Evolutionary conservation across 2,888 invertebrate species (phyloP).

Genomic region (Cataglyphis altisquamis): DNA sequence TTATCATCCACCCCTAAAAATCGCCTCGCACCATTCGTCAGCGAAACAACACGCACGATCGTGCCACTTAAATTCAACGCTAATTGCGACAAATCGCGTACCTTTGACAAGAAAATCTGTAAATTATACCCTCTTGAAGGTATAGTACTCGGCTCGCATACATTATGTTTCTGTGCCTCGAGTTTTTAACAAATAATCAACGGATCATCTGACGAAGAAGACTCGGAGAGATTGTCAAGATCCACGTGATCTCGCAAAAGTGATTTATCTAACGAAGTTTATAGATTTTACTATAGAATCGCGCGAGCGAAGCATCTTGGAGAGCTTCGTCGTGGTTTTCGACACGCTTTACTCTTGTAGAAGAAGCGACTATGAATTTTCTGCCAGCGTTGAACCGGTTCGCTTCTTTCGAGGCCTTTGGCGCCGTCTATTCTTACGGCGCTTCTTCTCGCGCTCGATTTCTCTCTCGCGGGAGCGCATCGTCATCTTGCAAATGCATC

Average conservation of each 20-base stretch:
- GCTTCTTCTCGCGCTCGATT: conserved; percentile 61
- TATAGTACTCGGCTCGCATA: not conserved
- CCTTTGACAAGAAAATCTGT: conserved; percentile 1
- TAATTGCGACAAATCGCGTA: conserved; percentile 46
- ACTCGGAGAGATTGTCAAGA: not conserved
- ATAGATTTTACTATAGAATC: not conserved
- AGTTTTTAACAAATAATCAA: conserved; percentile 1
- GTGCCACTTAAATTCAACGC: conserved; percentile 26
- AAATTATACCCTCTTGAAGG: conserved; percentile 38
- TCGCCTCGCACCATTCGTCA: conserved; percentile 45
- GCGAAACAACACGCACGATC: conserved; percentile 35
- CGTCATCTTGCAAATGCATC: conserved; percentile 26
- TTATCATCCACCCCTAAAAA: conserved; percentile 63
- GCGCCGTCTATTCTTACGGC: conserved; percentile 72
- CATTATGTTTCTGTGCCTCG: not conserved
- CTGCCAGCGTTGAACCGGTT: conserved; percentile 64
- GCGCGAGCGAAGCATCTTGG: not conserved
- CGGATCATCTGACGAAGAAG: not conserved
- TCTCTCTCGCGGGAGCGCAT: conserved; percentile 51
- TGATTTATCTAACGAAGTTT: not conserved
- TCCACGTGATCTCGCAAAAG: not conserved
- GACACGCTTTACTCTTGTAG: not conserved
- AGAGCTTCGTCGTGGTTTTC: not conserved
- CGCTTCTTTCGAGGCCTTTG: conserved; percentile 71
- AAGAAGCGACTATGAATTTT: not conserved